These are phyloP conservation scores for Ridgeia piscesae DNA, from an alignment of 1,140 invertebrate species.

Conservation along the genomic window DNA sequence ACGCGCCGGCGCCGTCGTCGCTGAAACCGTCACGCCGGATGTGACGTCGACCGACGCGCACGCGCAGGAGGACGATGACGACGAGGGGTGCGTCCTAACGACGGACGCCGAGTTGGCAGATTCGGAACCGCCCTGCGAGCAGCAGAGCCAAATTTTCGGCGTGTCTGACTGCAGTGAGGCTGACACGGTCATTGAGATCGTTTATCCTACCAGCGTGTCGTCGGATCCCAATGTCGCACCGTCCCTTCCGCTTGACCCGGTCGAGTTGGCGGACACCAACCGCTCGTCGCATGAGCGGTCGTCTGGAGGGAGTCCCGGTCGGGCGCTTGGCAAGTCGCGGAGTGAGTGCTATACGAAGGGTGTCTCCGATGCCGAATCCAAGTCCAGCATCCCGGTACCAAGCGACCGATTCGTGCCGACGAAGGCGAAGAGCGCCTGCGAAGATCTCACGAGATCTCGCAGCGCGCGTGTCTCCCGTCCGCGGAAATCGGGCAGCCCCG, in stretches of 20 bases:
- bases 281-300: background rate
- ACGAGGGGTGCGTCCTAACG: background rate
- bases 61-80: background rate
- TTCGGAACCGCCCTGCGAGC: background rate
- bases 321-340: background rate
- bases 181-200: background rate
- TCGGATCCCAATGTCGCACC: background rate
- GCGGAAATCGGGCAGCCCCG: background rate
- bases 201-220: background rate
- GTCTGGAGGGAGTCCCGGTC: background rate
- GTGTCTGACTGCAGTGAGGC: background rate
- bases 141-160: background rate
- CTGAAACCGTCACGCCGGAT: background rate
- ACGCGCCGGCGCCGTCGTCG: background rate
- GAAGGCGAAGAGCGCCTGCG: background rate
- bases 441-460: background rate
- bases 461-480: background rate
- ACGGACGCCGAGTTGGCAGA: background rate
- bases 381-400: background rate
- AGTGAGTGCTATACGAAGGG: background rate
- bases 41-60: background rate
- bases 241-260: background rate
- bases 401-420: background rate
- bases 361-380: background rate
- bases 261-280: background rate